These are phyloP conservation scores for Ramazzottius varieornatus DNA, from an alignment of 2,888 invertebrate species.

Conservation along the genomic window DNA sequence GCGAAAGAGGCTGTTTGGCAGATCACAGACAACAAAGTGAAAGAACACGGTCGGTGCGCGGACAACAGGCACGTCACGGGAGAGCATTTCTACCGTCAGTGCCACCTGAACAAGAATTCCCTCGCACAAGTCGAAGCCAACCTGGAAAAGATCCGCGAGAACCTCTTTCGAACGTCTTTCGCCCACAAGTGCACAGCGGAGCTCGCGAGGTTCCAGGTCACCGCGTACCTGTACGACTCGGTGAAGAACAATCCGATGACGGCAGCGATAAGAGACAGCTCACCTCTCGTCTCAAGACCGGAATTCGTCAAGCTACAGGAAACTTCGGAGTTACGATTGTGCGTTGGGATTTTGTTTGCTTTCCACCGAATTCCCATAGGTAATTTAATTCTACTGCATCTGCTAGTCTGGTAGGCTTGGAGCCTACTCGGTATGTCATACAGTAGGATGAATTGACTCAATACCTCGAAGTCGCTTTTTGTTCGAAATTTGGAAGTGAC, in stretches of 20 bases:
- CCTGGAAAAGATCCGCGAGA: neutral
- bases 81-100: slow-evolving; percentile 1
- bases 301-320: neutral
- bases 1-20: neutral
- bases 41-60: neutral
- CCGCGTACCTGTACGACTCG: neutral
- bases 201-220: neutral
- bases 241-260: neutral
- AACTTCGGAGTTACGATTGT: neutral
- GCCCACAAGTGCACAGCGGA: neutral
- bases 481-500: no score
- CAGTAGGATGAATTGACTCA: no score
- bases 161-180: neutral
- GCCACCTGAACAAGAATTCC: neutral
- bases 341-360: neutral
- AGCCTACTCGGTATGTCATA: no score
- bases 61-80: neutral
- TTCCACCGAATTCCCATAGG: neutral
- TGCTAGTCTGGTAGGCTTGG: no score
- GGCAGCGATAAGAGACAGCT: neutral
- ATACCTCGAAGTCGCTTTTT: no score
- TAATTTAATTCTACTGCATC: no score
- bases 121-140: neutral
- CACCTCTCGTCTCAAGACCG: neutral
- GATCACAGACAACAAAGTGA: neutral